Evolutionary conservation across 2,113 vertebrate species (phyloP).

Genomic region (Pachypanchax playfairii): DNA sequence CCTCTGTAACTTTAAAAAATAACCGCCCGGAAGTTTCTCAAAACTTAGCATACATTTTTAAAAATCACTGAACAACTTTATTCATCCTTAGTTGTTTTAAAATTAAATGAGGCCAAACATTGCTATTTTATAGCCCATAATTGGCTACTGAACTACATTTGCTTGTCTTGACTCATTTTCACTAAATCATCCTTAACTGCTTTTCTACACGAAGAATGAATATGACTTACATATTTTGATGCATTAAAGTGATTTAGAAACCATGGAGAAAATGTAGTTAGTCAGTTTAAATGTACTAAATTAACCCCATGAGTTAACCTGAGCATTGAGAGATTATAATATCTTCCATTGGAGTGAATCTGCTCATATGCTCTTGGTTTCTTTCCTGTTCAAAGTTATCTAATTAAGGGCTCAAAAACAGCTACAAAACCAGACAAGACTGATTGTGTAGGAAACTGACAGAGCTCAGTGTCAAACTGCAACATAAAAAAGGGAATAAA

Average conservation of each 20-base stretch:
- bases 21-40: conserved; percentile 38
- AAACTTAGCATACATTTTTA: background rate
- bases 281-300: conserved; percentile 26
- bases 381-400: conserved; percentile 43
- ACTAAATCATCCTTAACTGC: too few relatives aligned
- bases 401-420: conserved; percentile 34
- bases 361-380: conserved; percentile 21
- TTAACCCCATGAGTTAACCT: conserved; percentile 8
- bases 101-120: background rate
- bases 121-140: too few relatives aligned
- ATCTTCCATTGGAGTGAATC: conserved; percentile 29
- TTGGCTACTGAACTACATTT: too few relatives aligned
- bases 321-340: conserved; percentile 30
- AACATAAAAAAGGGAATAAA: conserved; percentile 20
- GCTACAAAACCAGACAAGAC: conserved; percentile 12
- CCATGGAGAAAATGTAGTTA: conserved; percentile 16
- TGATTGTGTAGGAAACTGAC: conserved; percentile 21
- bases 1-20: conserved; percentile 50
- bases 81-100: background rate
- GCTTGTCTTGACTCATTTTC: too few relatives aligned
- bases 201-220: too few relatives aligned
- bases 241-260: background rate
- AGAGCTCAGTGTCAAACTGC: conserved; percentile 7
- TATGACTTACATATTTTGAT: background rate
- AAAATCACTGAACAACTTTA: background rate